Base-by-base conservation (phyloP, 2,113 vertebrate genomes). In the Psettodes erumei region DNA sequence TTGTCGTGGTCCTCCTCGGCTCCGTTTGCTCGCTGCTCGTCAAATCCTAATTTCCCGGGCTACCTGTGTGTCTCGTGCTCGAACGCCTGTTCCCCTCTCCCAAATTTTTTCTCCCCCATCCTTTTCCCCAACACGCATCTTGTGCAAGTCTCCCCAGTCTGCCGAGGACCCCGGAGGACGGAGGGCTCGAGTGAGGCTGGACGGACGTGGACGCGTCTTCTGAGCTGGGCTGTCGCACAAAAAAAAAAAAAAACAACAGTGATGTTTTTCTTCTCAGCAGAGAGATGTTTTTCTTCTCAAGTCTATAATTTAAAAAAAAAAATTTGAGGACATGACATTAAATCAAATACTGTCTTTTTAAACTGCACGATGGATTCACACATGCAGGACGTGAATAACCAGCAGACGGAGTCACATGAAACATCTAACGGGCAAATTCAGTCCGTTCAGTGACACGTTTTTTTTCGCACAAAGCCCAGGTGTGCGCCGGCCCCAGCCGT, bases 41-140 rank as follows among this genome's bases (percentile, higher is more conserved):
- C 76, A 86, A 74, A 58, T 67, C 79, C 82, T 83, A 75, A 88
- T 81, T 83, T 81, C 67, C 71, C 18, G 23, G 62, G 75, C 62
- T 85, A 71, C 84, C 71, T 77, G 19, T 79, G 72, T 87, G 81
- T 87, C 80, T 75, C 58, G 62, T 83, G 81, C 56, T 83, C 21
- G 2, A 71, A 53, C 70, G 35, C 72, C 25, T 11, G 35, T 30
- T 53, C 69, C 62, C n/a, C 67, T 65, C 21, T 60, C 50, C 70
- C 72, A 63, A 56, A 59, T 67, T 38, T 75, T 68, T 81, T 81
- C 83, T 77, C 65, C 74, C 75, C 19, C 65, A 68, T 82, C 67
- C 77, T 71, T 71, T 69, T 69, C 32, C 73, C 81, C 58, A 54
- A 72, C 58, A 70, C 28, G 18, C 81, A 89, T 89, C 77, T 74